Percentiles rank a stretch among this genome's conserved stretches.
phyloP scores from a whole-genome alignment of 2,113 vertebrate species.

The Tyto alba region DNA sequence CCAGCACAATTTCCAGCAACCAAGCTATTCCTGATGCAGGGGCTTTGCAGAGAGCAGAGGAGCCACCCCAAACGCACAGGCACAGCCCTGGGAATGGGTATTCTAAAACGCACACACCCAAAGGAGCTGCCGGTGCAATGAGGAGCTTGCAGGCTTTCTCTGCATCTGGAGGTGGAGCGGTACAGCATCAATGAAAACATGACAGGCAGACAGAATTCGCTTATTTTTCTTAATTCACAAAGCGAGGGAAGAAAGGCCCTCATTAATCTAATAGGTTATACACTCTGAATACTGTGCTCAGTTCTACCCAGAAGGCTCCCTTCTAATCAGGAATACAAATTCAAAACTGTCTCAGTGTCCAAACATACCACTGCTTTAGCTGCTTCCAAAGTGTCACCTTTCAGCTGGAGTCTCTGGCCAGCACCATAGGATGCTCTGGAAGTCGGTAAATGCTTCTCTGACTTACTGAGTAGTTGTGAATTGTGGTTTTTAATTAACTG shows the following conservation, averaged over 20 bases:
- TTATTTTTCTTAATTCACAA: not conserved
- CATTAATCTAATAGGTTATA: not conserved
- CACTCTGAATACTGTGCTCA: not conserved
- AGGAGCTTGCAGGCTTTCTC: not conserved
- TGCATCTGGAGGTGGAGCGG: not conserved
- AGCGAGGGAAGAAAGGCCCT: rapidly evolving
- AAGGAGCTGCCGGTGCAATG: not conserved
- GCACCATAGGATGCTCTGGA: not conserved
- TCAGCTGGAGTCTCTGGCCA: not conserved
- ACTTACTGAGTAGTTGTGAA: not conserved
- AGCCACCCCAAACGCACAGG: rapidly evolving
- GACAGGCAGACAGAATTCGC: not conserved
- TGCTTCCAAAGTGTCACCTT: not conserved
- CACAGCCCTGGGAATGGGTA: rapidly evolving
- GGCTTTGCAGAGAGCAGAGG: not conserved
- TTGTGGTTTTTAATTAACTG: not conserved
- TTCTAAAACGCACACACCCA: not conserved
- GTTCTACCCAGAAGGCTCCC: not conserved
- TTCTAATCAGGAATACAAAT: not conserved
- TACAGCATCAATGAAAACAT: rapidly evolving
- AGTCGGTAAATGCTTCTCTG: not conserved
- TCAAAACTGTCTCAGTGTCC: not conserved
- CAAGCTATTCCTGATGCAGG: not conserved
- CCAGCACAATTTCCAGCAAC: not conserved
- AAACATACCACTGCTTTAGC: not conserved